A percentile compares a stretch with the other conserved stretches of the same genome.
Evolutionary conservation across 2,888 invertebrate species (phyloP).

Genomic region (Entomobrya proxima): DNA sequence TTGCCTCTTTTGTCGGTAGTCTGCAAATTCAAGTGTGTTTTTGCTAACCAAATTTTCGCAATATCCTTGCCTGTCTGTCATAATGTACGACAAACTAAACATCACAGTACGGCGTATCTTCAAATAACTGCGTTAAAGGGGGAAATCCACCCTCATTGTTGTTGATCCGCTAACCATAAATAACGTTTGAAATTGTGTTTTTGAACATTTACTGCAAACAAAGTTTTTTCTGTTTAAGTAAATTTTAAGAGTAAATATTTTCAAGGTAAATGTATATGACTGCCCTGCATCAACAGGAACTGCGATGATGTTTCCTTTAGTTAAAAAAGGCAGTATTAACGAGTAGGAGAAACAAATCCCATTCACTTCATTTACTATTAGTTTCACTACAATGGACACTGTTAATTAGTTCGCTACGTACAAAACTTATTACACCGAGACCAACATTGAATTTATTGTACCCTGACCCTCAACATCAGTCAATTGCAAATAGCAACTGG

Average conservation of each 20-base stretch:
- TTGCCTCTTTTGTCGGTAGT: neutral
- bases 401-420: slow-evolving; percentile 4
- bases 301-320: neutral
- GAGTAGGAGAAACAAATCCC: slow-evolving; percentile 8
- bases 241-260: neutral
- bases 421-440: neutral
- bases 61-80: neutral
- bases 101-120: neutral
- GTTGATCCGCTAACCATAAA: neutral
- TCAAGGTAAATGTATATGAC: neutral
- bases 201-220: neutral
- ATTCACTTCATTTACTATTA: neutral
- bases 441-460: neutral
- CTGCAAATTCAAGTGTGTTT: neutral
- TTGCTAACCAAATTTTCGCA: neutral
- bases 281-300: neutral
- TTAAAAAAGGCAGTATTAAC: neutral
- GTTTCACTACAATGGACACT: slow-evolving; percentile 35
- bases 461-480: slow-evolving; percentile 16
- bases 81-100: too few relatives aligned
- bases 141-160: neutral
- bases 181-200: slow-evolving; percentile 26
- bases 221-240: neutral
- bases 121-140: neutral
- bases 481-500: slow-evolving; percentile 5